These are phyloP conservation scores for Oncorhynchus clarkii DNA, from an alignment of 2,113 vertebrate species.

Conservation along the genomic window DNA sequence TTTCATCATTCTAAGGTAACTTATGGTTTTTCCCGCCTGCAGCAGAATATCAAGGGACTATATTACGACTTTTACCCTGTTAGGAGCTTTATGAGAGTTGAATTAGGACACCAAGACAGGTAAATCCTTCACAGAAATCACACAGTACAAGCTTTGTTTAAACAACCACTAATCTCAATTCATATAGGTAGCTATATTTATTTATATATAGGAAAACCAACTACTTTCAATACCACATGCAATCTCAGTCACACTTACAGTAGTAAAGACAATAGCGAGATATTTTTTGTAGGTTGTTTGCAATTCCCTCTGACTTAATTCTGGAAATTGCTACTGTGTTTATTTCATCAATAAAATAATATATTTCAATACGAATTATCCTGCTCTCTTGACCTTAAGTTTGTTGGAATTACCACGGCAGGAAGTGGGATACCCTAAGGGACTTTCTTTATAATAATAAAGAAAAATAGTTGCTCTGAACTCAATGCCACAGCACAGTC, in stretches of 20 bases:
- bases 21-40: constrained; percentile 40
- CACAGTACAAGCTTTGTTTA: no score
- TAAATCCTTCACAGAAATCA: background rate
- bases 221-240: no score
- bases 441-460: background rate
- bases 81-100: background rate
- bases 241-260: no score
- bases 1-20: constrained; percentile 56
- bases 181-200: no score
- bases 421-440: background rate
- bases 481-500: no score
- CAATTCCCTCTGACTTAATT: background rate
- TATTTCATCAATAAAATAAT: background rate
- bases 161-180: no score
- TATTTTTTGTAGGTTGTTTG: no score
- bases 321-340: background rate
- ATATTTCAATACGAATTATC: background rate
- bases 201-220: no score
- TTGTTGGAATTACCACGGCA: background rate
- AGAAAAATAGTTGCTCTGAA: background rate
- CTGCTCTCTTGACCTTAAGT: background rate
- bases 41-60: constrained; percentile 31
- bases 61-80: constrained; percentile 34
- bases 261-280: no score
- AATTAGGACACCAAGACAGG: background rate